These are phyloP conservation scores for Lasioglossum lativentre DNA, from an alignment of 2,888 invertebrate species.

Conservation along the genomic window DNA sequence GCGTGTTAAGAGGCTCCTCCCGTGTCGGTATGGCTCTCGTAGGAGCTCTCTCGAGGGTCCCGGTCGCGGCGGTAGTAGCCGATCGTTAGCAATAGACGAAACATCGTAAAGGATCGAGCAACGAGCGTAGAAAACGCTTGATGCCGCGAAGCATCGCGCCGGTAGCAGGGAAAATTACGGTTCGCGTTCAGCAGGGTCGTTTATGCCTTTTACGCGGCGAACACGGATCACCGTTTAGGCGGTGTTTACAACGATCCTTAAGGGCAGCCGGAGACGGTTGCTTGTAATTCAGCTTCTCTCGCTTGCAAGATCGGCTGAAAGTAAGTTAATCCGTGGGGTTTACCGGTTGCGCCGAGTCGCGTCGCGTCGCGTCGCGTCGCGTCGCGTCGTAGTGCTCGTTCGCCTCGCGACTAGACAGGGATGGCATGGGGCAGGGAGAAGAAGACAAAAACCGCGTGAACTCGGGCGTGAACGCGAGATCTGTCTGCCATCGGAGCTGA, in stretches of 20 bases:
- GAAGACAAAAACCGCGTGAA: conserved; percentile 54
- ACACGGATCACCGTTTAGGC: conserved; percentile 62
- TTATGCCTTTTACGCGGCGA: conserved; percentile 58
- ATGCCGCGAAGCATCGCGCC: conserved; percentile 11
- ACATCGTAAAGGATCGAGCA: conserved; percentile 51
- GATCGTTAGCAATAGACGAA: conserved; percentile 44
- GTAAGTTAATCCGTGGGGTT: conserved; percentile 59
- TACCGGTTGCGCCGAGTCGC: conserved; percentile 54
- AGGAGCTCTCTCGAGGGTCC: not conserved
- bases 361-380: too few species aligned
- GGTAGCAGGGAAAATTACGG: conserved; percentile 64
- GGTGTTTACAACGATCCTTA: conserved; percentile 60
- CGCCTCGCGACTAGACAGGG: not conserved
- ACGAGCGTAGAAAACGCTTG: conserved; percentile 1
- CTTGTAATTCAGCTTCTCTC: conserved; percentile 45
- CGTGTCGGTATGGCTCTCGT: not conserved
- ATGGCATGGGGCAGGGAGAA: not conserved
- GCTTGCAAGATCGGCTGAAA: conserved; percentile 49
- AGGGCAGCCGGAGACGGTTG: conserved; percentile 21
- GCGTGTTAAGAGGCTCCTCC: not conserved
- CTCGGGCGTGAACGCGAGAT: conserved; percentile 51
- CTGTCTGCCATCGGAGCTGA: conserved; percentile 18
- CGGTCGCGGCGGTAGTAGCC: not conserved
- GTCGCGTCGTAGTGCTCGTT: conserved; percentile 10
- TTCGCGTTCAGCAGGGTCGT: conserved; percentile 41